Evolutionary conservation across 1,140 invertebrate genomes (phyloP).

Genomic region (Lepidurus arcticus): DNA sequence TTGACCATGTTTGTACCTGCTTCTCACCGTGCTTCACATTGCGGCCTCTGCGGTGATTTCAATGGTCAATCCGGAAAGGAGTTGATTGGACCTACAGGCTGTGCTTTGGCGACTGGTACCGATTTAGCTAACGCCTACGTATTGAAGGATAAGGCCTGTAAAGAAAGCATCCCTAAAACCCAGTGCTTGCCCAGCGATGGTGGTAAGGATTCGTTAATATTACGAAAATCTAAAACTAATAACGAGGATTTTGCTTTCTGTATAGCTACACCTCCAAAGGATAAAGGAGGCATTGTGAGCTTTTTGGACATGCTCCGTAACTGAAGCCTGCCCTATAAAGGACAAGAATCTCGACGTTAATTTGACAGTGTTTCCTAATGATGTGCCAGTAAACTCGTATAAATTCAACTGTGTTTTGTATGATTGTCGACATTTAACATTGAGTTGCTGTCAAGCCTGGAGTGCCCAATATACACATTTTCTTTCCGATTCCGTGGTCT

Average conservation of each 20-base stretch:
- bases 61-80: slow-evolving; percentile 36
- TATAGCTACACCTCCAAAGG: neutral
- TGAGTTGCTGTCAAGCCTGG: too few species aligned
- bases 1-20: slow-evolving; percentile 34
- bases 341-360: neutral
- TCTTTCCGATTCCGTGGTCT: too few species aligned
- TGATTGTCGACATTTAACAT: too few species aligned
- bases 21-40: slow-evolving; percentile 34
- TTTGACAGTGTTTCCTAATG: neutral
- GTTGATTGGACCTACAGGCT: slow-evolving; percentile 31
- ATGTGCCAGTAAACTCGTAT: neutral
- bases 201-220: neutral
- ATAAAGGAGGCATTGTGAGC: slow-evolving; percentile 5
- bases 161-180: slow-evolving; percentile 28
- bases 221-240: neutral
- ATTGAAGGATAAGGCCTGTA: slow-evolving; percentile 32
- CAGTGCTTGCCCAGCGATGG: slow-evolving; percentile 23
- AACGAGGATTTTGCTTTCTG: neutral
- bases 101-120: slow-evolving; percentile 26
- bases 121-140: slow-evolving; percentile 33
- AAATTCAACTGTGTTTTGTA: too few species aligned
- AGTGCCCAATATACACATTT: too few species aligned
- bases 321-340: neutral
- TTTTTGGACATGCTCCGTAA: neutral
- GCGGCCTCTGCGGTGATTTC: slow-evolving; percentile 38